Conservation (phyloP, 2,113 vertebrate species). For the Sinocyclocheilus grahami region DNA sequence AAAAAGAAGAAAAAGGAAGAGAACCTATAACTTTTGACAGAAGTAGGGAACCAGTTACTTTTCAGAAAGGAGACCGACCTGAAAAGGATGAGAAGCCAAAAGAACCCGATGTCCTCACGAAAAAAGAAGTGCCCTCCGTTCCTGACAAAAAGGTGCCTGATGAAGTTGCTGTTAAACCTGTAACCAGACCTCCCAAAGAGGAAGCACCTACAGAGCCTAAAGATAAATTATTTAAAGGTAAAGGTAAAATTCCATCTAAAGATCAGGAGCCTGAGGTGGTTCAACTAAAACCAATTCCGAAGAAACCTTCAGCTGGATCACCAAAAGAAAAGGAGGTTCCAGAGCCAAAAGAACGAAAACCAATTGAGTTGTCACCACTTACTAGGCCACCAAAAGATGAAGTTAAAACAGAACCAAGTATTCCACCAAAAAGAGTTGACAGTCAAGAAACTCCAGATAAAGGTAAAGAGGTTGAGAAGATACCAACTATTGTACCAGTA, state of each 20-base stretch:
- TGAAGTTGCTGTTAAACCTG: constrained; percentile 12
- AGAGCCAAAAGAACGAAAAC: constrained; percentile 64
- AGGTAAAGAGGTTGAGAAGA: constrained; percentile 50
- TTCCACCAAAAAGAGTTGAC: constrained; percentile 62
- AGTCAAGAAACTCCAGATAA: constrained; percentile 37
- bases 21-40: constrained; percentile 65
- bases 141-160: constrained; percentile 25
- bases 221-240: constrained; percentile 66
- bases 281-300: constrained; percentile 72
- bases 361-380: constrained; percentile 42
- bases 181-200: constrained; percentile 22
- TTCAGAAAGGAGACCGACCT: constrained; percentile 62
- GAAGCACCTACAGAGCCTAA: constrained; percentile 10
- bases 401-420: constrained; percentile 59
- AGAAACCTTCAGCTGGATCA: constrained; percentile 76
- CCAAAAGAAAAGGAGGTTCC: constrained; percentile 71
- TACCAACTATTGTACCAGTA: constrained; percentile 54
- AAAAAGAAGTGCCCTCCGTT: constrained; percentile 10
- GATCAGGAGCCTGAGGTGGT: constrained; percentile 67
- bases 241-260: constrained; percentile 66
- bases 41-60: constrained; percentile 61
- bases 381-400: constrained; percentile 58
- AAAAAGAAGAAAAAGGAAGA: constrained; percentile 75
- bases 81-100: constrained; percentile 39
- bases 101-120: constrained; percentile 15